Evolutionary conservation across 2,888 invertebrate genomes (phyloP).

Genomic region (Homarus gammarus): DNA sequence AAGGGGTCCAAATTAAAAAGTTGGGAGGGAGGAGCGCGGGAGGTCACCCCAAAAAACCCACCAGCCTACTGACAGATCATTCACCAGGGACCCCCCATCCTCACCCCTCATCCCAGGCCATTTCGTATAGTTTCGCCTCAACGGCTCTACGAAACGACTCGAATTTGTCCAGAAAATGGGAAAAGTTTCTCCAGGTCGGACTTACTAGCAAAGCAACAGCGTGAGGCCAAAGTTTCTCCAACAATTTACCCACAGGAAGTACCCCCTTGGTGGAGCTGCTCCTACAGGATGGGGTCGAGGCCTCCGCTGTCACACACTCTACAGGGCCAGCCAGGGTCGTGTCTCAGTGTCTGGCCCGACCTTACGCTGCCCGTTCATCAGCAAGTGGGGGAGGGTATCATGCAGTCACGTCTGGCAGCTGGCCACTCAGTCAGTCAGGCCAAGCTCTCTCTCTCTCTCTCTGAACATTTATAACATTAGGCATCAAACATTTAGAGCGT

Average conservation of each 20-base stretch:
- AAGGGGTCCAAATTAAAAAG: conserved; percentile 33
- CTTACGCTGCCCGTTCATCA: no score
- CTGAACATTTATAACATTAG: no score
- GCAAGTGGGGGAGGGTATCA: no score
- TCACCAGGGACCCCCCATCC: not conserved
- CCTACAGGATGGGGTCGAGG: no score
- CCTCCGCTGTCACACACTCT: no score
- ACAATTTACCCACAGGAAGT: conserved; percentile 33
- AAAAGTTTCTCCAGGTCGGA: conserved; percentile 48
- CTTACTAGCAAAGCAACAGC: conserved; percentile 3
- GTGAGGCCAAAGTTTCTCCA: conserved; percentile 25
- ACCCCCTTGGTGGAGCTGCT: no score
- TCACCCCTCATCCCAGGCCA: conserved; percentile 17
- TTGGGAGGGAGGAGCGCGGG: not conserved
- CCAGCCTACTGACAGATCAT: conserved; percentile 16
- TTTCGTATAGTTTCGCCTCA: conserved; percentile 63
- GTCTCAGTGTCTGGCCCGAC: no score
- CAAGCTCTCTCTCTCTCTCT: no score
- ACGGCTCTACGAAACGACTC: conserved; percentile 60
- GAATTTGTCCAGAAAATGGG: conserved; percentile 67
- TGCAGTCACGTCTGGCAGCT: no score
- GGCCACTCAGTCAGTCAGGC: no score
- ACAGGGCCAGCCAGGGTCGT: no score
- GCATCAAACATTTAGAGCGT: no score
- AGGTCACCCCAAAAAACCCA: not conserved